These are phyloP conservation scores for Monarcha castaneiventris DNA, from an alignment of 2,113 vertebrate species.

Conservation along the genomic window DNA sequence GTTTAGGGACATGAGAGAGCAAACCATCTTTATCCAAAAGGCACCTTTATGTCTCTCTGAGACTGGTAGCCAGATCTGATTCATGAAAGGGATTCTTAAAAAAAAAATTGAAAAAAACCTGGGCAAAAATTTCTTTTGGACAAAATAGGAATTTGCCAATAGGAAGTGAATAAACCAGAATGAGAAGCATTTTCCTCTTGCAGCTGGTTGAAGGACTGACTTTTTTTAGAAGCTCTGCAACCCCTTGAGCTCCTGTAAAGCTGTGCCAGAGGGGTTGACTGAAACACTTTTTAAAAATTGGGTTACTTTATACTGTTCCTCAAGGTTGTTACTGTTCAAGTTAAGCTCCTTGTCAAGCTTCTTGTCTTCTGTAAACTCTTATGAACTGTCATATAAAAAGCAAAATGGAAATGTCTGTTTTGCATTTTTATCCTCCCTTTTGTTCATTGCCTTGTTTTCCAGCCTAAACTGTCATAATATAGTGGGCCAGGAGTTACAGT, in stretches of 20 bases:
- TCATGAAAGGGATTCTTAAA: neutral
- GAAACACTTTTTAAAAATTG: neutral
- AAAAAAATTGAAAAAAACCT: neutral
- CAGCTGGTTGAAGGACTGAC: neutral
- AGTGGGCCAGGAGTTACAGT: neutral
- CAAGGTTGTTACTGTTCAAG: neutral
- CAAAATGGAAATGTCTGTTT: neutral
- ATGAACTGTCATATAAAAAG: neutral
- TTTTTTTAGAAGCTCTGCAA: neutral
- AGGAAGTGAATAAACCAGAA: neutral
- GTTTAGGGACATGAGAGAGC: neutral
- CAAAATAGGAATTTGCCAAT: neutral
- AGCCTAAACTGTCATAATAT: neutral
- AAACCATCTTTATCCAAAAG: neutral
- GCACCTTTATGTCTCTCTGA: neutral
- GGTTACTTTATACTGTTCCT: neutral
- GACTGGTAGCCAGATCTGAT: neutral
- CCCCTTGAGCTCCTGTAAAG: neutral
- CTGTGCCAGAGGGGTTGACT: neutral
- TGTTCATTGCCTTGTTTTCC: neutral
- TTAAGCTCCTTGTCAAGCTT: neutral
- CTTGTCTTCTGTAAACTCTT: neutral
- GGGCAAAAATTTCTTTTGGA: neutral
- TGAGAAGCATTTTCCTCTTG: neutral
- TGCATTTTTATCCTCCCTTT: neutral